A percentile compares a stretch with the other conserved stretches of the same genome.
These are phyloP conservation scores for Enteromius argenteus DNA, from an alignment of 2,797 vertebrate genomes.

Conservation along the genomic window DNA sequence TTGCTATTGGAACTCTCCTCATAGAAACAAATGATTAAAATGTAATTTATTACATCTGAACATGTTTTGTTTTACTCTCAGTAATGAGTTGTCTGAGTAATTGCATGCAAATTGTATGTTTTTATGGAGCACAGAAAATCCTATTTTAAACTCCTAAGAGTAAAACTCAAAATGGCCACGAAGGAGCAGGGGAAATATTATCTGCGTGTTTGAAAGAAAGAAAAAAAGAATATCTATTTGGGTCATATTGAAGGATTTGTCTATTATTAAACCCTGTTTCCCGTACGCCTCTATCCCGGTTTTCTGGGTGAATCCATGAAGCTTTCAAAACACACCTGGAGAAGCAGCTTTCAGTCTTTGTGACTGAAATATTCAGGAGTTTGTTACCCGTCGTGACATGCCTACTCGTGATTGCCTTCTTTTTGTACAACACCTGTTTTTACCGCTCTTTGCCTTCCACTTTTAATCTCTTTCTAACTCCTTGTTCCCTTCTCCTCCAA, in stretches of 20 bases:
- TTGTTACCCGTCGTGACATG: constrained; percentile 21
- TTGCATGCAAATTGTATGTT: constrained; percentile 30
- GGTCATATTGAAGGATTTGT: constrained; percentile 20
- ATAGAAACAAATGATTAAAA: constrained; percentile 27
- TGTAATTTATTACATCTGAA: neutral
- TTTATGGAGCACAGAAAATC: neutral
- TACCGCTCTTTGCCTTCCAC: neutral
- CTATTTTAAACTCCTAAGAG: neutral
- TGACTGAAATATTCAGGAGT: constrained; percentile 12
- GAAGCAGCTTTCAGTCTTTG: constrained; percentile 1
- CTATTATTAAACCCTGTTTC: constrained; percentile 34
- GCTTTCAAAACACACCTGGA: constrained; percentile 33
- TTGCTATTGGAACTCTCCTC: neutral
- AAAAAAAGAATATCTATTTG: constrained; percentile 9
- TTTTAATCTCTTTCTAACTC: neutral
- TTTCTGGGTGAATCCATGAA: constrained; percentile 1
- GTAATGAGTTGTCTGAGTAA: constrained; percentile 21
- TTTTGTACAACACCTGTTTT: constrained; percentile 8
- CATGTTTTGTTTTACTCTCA: constrained; percentile 3
- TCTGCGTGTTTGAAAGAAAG: neutral
- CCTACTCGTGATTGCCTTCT: neutral
- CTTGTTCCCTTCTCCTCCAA: neutral
- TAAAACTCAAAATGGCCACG: neutral
- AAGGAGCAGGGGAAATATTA: neutral
- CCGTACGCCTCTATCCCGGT: neutral